Conservation (phyloP, 2,888 invertebrate species). For the Podotricha telesiphe region DNA sequence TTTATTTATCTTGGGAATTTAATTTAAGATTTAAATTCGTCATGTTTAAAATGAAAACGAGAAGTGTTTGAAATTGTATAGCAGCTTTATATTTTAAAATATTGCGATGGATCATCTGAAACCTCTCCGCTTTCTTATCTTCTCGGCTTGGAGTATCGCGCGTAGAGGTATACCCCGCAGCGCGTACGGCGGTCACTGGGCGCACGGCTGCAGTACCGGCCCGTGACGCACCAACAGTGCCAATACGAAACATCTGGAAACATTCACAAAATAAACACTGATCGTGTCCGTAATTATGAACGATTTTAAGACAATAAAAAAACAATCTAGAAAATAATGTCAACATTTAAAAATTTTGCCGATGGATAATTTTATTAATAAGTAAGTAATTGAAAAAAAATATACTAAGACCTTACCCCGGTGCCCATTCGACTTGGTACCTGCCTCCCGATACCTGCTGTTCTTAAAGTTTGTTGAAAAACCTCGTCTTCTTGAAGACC, state of each 20-base stretch:
- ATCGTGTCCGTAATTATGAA: background rate
- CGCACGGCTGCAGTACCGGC: slow-evolving; percentile 81
- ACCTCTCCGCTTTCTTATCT: slow-evolving; percentile 91
- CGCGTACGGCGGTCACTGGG: slow-evolving; percentile 98
- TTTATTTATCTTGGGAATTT: too few relatives aligned
- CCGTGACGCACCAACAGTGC: slow-evolving; percentile 70
- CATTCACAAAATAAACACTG: background rate
- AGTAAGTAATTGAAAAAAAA: background rate
- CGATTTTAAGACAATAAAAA: background rate
- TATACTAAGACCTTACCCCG: slow-evolving; percentile 61
- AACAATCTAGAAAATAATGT: too few relatives aligned
- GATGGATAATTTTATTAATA: too few relatives aligned
- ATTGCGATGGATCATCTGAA: slow-evolving; percentile 33
- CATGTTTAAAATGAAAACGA: too few relatives aligned
- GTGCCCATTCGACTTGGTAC: slow-evolving; percentile 83
- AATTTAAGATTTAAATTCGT: too few relatives aligned
- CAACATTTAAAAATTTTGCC: too few relatives aligned
- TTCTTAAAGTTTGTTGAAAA: slow-evolving; percentile 90
- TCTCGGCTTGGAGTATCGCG: slow-evolving; percentile 91
- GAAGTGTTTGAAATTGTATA: too few relatives aligned
- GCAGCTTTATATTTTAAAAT: background rate
- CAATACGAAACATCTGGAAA: slow-evolving; percentile 66
- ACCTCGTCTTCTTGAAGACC: slow-evolving; percentile 88
- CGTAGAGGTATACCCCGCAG: slow-evolving; percentile 96
- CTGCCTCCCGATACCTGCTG: slow-evolving; percentile 88